Percentiles rank a stretch among this genome's conserved stretches.
phyloP scores from a whole-genome alignment of 2,888 invertebrate genomes.

The Mythimna pallens region DNA sequence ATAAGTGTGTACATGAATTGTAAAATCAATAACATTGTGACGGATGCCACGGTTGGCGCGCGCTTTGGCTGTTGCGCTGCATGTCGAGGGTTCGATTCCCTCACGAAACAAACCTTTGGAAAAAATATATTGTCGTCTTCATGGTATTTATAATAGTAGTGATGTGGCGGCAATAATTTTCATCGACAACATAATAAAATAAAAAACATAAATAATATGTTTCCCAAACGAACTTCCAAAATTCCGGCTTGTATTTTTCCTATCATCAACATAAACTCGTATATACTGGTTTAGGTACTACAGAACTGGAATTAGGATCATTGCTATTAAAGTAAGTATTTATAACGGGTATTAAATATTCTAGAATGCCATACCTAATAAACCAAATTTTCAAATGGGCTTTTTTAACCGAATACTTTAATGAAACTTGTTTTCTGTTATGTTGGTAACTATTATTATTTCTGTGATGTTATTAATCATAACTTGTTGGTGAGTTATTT shows the following conservation, averaged over 20 bases:
- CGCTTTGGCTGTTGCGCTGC: too few species aligned
- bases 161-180: neutral
- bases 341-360: neutral
- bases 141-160: neutral
- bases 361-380: neutral
- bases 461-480: neutral
- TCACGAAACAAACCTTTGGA: too few species aligned
- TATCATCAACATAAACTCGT: neutral
- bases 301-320: neutral
- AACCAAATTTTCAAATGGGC: neutral
- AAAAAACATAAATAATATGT: too few species aligned
- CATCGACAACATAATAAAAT: neutral
- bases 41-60: too few species aligned
- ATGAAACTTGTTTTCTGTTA: conserved; percentile 1
- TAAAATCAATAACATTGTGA: too few species aligned
- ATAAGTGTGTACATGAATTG: too few species aligned
- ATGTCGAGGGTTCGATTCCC: too few species aligned
- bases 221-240: neutral
- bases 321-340: neutral
- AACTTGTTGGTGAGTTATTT: neutral
- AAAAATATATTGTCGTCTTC: too few species aligned
- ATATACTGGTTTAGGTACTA: neutral
- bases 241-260: conserved; percentile 22
- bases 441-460: conserved; percentile 7
- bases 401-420: neutral